A percentile compares a stretch with the other conserved stretches of the same genome.
Conservation (phyloP, 2,113 vertebrate genomes). For the Lampris megalopsis region DNA sequence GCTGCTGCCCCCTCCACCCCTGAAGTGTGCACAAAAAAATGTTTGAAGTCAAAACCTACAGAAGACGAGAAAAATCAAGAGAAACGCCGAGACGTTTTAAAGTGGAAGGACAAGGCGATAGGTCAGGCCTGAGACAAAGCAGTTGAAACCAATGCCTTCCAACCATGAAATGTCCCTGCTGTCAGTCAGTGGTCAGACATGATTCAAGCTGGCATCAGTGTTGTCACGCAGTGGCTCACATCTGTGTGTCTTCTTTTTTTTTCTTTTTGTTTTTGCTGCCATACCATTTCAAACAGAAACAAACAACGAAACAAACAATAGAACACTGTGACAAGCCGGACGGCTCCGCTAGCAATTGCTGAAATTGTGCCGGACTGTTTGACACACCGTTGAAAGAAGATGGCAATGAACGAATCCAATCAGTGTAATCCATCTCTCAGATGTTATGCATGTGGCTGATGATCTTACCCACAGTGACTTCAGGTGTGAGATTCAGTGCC, state of each 20-base stretch:
- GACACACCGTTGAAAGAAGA: constrained; percentile 27
- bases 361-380: constrained; percentile 25
- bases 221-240: constrained; percentile 49
- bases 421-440: background rate
- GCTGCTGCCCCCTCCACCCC: constrained; percentile 6
- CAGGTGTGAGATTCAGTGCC: background rate
- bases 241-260: constrained; percentile 31
- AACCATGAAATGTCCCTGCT: constrained; percentile 71
- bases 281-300: constrained; percentile 29
- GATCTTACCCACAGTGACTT: background rate
- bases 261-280: background rate
- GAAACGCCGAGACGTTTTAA: constrained; percentile 55
- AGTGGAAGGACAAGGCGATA: constrained; percentile 48
- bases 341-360: constrained; percentile 35
- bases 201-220: constrained; percentile 56
- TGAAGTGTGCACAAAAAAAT: constrained; percentile 19
- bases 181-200: constrained; percentile 66
- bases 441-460: background rate
- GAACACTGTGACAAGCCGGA: constrained; percentile 32
- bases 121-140: constrained; percentile 74
- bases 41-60: constrained; percentile 41
- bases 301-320: constrained; percentile 37
- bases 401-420: constrained; percentile 1
- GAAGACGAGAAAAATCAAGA: constrained; percentile 55
- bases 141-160: constrained; percentile 55